These are phyloP conservation scores for Raja brachyura DNA, from an alignment of 2,113 vertebrate genomes.

Conservation along the genomic window DNA sequence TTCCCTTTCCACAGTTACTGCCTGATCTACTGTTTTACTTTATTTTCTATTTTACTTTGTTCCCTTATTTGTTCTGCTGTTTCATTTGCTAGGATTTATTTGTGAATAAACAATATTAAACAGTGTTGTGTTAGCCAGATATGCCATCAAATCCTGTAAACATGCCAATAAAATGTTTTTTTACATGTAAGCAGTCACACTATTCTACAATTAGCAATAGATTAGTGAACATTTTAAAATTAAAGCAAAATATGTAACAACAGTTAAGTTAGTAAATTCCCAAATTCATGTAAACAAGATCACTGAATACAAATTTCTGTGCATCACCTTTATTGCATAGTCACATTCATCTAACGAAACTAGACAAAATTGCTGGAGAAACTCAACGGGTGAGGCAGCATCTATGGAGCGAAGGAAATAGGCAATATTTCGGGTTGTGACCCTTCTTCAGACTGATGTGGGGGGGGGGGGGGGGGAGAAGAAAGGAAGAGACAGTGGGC, in stretches of 20 bases:
- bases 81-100: neutral
- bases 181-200: neutral
- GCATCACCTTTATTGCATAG: neutral
- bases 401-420: too few species aligned
- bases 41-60: too few species aligned
- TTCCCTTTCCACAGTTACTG: too few species aligned
- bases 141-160: neutral
- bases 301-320: neutral
- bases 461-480: too few species aligned
- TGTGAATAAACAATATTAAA: neutral
- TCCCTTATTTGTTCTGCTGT: neutral
- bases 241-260: neutral
- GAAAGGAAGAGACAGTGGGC: too few species aligned
- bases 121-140: neutral
- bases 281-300: neutral
- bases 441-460: too few species aligned
- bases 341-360: too few species aligned
- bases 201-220: neutral
- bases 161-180: neutral
- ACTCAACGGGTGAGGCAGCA: too few species aligned
- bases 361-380: too few species aligned
- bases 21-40: too few species aligned
- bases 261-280: neutral
- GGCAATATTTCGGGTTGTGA: too few species aligned
- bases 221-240: neutral